phyloP scores from a whole-genome alignment of 2,888 invertebrate species.

The Watsonalla binaria region DNA sequence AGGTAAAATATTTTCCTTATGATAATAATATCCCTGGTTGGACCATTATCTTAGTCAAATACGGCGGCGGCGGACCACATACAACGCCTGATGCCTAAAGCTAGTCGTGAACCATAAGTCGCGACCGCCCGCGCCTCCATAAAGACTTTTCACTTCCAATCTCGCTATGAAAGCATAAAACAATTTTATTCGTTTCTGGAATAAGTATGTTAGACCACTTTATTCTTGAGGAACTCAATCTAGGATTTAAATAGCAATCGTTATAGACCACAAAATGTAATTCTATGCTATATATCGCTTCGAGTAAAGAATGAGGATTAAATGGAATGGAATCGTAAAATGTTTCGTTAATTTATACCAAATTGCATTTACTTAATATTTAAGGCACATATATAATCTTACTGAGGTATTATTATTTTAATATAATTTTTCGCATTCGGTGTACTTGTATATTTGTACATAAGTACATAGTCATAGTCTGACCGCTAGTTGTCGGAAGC shows the following conservation, averaged over 20 bases:
- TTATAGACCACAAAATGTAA: neutral
- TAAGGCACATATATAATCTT: neutral
- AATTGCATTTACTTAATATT: too few species aligned
- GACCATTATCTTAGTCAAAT: constrained; percentile 33
- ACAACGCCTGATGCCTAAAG: constrained; percentile 50
- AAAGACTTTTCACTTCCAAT: constrained; percentile 59
- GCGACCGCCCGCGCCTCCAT: constrained; percentile 45
- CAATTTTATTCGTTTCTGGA: constrained; percentile 52
- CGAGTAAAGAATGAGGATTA: neutral
- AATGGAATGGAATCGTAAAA: too few species aligned
- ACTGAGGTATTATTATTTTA: constrained; percentile 16
- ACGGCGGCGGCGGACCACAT: constrained; percentile 55
- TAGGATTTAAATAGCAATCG: constrained; percentile 13
- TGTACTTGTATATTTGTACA: constrained; percentile 24
- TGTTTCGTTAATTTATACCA: too few species aligned
- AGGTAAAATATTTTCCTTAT: neutral
- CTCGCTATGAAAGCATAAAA: constrained; percentile 54
- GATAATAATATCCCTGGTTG: neutral
- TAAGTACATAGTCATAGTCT: too few species aligned
- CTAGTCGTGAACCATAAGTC: constrained; percentile 68
- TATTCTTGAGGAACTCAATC: constrained; percentile 24
- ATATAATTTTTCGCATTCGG: constrained; percentile 24
- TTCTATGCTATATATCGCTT: neutral
- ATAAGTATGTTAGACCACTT: constrained; percentile 28
- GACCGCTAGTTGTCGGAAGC: constrained; percentile 52